Conservation (phyloP, 1,140 invertebrate species). For the Drosophila albomicans region DNA sequence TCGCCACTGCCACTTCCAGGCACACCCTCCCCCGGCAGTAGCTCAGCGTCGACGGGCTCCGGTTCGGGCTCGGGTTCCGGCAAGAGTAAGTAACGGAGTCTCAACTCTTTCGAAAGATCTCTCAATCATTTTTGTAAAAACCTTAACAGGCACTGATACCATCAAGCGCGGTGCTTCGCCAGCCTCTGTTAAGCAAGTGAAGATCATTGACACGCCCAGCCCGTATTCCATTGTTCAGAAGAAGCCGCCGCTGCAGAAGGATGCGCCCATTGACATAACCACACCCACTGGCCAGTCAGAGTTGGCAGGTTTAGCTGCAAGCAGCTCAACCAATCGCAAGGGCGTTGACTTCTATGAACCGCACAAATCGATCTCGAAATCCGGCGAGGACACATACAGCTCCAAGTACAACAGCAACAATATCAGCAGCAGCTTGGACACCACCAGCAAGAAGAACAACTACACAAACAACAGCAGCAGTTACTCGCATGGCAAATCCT, state of each 20-base stretch:
- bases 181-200: constrained; percentile 78
- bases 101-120: too few relatives aligned
- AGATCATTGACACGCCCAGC: constrained; percentile 79
- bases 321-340: constrained; percentile 48
- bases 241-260: constrained; percentile 72
- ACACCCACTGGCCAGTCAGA: constrained; percentile 63
- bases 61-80: constrained; percentile 83
- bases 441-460: constrained; percentile 55
- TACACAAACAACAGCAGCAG: constrained; percentile 44
- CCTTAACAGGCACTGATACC: constrained; percentile 80
- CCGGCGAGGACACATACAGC: constrained; percentile 53
- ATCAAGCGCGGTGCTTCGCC: constrained; percentile 84
- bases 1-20: constrained; percentile 85
- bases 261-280: constrained; percentile 61
- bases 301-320: constrained; percentile 36
- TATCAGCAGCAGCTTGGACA: constrained; percentile 46
- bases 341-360: constrained; percentile 79
- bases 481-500: constrained; percentile 50
- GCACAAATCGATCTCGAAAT: constrained; percentile 70
- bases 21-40: constrained; percentile 85
- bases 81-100: constrained; percentile 68
- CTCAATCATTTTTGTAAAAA: not conserved
- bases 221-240: constrained; percentile 77
- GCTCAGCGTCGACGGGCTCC: constrained; percentile 84
- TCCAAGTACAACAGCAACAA: constrained; percentile 40